Base-by-base conservation (phyloP, 2,113 vertebrate genomes). In the Myotis brandtii region DNA sequence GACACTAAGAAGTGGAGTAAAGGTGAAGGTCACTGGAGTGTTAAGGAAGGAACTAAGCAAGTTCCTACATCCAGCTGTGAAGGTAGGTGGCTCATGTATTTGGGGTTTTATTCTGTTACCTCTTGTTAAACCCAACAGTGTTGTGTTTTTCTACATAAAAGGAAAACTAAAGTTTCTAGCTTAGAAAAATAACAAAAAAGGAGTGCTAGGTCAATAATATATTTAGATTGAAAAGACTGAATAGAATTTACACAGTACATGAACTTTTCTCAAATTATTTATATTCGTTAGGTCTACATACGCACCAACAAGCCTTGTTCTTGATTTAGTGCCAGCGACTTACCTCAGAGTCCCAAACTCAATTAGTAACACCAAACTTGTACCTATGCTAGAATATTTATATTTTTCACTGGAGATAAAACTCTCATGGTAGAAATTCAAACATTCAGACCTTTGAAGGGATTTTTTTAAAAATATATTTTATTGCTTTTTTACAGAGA, bases 161-260 rank as follows among this genome's bases (percentile, higher is more conserved):
- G n/a, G 81, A 91, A 94, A 82, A 40, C 32, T 67, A 66, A 93
- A 79, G 3, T 80, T 25, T 86, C 86, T 94, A 81, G 82, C 30
- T 80, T 85, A 59, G 77, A 67, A 86, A 86, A 96, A 62, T 67
- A 62, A 40, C 62, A 79, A 52, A 48, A 52, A 62, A 83, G 18
- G 72, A 72, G 67, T 59, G 30, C 17, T 92, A n/a, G 6, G 64
- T 94, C n/a, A 37, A 43, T 62, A 86, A 81, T 77, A n/a, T 79
- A 79, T 91, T 88, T 75, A 82, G 62, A 76, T 93, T 56, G 67
- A 86, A 93, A 95, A 89, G 48, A 59, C 32, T 72, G 30, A 93
- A 56, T 66, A 85, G 50, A 72, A 86, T 77, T 43, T 81, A 59
- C 11, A 83, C 2, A 34, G n/a, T 43, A 37, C 16, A 83, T 17